Base-by-base conservation (phyloP, 2,888 invertebrate species). In the Drosophila percnosoma region DNA sequence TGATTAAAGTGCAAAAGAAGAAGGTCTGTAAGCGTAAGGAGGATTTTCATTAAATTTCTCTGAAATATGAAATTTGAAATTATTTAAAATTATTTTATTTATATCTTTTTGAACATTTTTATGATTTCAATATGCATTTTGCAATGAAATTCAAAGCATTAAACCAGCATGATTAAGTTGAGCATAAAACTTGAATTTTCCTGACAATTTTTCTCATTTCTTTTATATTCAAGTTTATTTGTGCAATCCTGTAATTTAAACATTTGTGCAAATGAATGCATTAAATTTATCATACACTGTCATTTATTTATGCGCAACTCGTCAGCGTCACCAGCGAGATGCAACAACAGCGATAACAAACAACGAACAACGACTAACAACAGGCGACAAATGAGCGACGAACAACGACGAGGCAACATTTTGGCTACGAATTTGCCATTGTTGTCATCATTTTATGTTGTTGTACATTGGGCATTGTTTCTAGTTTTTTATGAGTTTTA, bases 301-400 rank as follows among this genome's bases (percentile, higher is more conserved):
- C 78, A 78, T 80, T 86, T 78, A 74, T 77, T 87, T 83, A 85
- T 85, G 88, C 80, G 73, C 80, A 77, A 62, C 83, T 83, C 79
- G 79, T 78, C 85, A 82, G 75, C 71, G 62, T 33, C 75, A 52
- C 67, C 74, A 62, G 69, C 68, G 48, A 60, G 60, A 70, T 73
- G 70, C 82, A 69, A 69, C 83, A 52, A 53, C 78, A 62, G 53
- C 51, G 75, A 78, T 75, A 72, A 66, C 52, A 52, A 77, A 48
- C 70, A 64, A 68, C 66, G 1, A 73, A 77, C 67, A 53, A 29
- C 66, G 34, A 55, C 70, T 48, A 65, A 55, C 66, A 60, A 68
- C 53, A 58, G 65, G 67, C 71, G 72, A 78, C 82, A 68, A 57
- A 77, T 66, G 42, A 58, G 57, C 51, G 52, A 38, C 40, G 55